phyloP scores from a whole-genome alignment of 2,113 vertebrate species.

The Megaceryle torquata region DNA sequence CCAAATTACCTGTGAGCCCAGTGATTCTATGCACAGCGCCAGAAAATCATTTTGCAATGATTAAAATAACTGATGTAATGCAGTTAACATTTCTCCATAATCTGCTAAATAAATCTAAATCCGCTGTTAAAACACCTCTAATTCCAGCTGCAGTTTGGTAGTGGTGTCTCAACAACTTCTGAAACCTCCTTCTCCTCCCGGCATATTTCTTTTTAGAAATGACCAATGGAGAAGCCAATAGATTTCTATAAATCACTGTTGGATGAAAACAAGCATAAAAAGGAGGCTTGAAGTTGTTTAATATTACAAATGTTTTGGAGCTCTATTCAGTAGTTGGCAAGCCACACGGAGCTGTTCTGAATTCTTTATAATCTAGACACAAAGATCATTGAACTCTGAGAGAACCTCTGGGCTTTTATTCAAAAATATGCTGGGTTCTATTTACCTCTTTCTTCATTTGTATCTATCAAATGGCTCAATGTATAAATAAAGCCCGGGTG shows the following conservation, averaged over 20 bases:
- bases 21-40: neutral
- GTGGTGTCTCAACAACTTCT: neutral
- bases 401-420: slow-evolving; percentile 66
- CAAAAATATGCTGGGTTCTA: slow-evolving; percentile 60
- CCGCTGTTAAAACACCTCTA: slow-evolving; percentile 27
- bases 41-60: neutral
- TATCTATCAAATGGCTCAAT: slow-evolving; percentile 63
- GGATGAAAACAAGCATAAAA: slow-evolving; percentile 61
- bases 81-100: slow-evolving; percentile 40
- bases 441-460: slow-evolving; percentile 62
- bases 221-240: slow-evolving; percentile 37
- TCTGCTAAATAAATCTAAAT: slow-evolving; percentile 53
- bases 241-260: slow-evolving; percentile 63
- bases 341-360: slow-evolving; percentile 46
- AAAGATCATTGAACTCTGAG: slow-evolving; percentile 59
- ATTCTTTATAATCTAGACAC: slow-evolving; percentile 69
- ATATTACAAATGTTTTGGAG: slow-evolving; percentile 65
- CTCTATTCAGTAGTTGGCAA: slow-evolving; percentile 63
- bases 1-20: neutral
- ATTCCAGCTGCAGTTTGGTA: slow-evolving; percentile 50
- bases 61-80: neutral
- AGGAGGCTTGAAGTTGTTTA: slow-evolving; percentile 65
- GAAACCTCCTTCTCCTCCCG: neutral
- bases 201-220: slow-evolving; percentile 51
- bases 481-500: slow-evolving; percentile 67